A percentile compares a stretch with the other conserved stretches of the same genome.
Evolutionary conservation across 2,113 vertebrate genomes (phyloP).

Genomic region (Eulemur rufifrons): DNA sequence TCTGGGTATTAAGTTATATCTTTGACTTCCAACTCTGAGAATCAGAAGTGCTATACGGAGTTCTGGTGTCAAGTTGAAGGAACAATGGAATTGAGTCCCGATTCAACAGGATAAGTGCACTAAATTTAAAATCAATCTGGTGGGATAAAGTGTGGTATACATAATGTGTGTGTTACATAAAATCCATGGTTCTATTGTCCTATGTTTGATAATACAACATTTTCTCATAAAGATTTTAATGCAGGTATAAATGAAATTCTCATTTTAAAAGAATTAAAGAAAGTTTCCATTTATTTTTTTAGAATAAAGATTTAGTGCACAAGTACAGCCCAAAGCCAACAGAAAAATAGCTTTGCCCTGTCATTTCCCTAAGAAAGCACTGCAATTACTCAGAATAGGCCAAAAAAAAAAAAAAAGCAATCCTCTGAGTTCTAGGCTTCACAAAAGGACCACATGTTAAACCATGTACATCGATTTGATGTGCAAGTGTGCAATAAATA

Average conservation of each 20-base stretch:
- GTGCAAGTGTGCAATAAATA: conserved; percentile 93
- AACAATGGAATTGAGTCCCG: background rate
- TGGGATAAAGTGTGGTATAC: background rate
- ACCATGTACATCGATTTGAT: conserved; percentile 90
- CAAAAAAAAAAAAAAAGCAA: conserved; percentile 64
- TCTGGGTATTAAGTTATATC: background rate
- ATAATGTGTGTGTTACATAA: background rate
- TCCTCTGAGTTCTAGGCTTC: conserved; percentile 83
- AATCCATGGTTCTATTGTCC: background rate
- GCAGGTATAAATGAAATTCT: conserved; percentile 85
- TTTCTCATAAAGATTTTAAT: conserved; percentile 85
- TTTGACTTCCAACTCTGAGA: background rate
- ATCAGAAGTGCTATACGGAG: background rate
- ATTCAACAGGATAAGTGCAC: background rate
- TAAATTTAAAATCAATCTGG: background rate
- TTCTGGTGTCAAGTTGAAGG: background rate
- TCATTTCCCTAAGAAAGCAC: conserved; percentile 80
- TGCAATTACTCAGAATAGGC: conserved; percentile 79
- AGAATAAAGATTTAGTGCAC: conserved; percentile 87
- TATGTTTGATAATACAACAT: conserved; percentile 5
- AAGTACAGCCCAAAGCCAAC: conserved; percentile 86
- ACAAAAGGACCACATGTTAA: conserved; percentile 85
- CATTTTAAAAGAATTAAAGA: conserved; percentile 87
- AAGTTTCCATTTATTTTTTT: conserved; percentile 80
- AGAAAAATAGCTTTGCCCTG: conserved; percentile 85